phyloP scores from a whole-genome alignment of 2,888 invertebrate genomes.

The Noctua janthe region DNA sequence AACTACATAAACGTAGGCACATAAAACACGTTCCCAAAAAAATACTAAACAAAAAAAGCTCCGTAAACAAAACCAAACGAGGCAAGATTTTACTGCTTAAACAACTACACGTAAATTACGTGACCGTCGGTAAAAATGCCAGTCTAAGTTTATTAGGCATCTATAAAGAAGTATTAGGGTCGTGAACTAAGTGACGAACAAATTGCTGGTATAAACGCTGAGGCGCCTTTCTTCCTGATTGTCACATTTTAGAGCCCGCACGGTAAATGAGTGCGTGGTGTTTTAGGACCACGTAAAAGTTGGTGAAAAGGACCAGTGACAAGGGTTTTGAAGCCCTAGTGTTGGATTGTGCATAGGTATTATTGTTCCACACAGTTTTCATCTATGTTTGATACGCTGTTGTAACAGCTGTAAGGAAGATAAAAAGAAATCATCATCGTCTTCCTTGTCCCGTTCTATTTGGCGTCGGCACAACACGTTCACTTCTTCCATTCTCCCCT shows the following conservation, averaged over 20 bases:
- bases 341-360: background rate
- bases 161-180: conserved; percentile 49
- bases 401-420: background rate
- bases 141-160: conserved; percentile 55
- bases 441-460: no score
- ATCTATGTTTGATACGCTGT: background rate
- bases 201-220: conserved; percentile 51
- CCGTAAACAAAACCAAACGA: conserved; percentile 26
- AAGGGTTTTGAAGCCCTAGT: background rate
- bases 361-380: background rate
- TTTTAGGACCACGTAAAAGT: conserved; percentile 21
- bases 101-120: conserved; percentile 46
- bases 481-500: no score
- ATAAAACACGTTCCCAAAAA: conserved; percentile 6
- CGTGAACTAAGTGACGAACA: conserved; percentile 53
- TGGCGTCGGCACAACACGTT: no score
- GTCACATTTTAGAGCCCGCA: conserved; percentile 25
- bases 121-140: conserved; percentile 50
- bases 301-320: background rate
- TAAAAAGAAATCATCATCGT: background rate
- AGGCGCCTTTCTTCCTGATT: conserved; percentile 18
- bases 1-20: background rate
- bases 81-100: conserved; percentile 31
- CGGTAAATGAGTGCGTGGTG: background rate
- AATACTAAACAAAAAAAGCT: background rate